Evolutionary conservation across 64 coral and sea anemone genomes (phyloP).

Genomic region (Montipora efflorescens): DNA sequence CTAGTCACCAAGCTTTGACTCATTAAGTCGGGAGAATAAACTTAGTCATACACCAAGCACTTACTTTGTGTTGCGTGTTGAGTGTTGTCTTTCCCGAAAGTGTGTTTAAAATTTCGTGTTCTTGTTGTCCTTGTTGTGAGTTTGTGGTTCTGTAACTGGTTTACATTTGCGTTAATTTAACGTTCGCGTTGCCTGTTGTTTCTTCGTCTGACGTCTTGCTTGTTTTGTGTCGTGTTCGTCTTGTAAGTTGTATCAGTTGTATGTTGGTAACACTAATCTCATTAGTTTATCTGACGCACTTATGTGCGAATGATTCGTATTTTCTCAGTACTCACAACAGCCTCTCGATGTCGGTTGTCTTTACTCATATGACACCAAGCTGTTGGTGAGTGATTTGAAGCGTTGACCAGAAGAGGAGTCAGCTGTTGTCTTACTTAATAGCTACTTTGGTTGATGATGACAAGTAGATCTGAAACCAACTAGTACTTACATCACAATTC

Average conservation of each 20-base stretch:
- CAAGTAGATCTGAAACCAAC: constrained; percentile 60
- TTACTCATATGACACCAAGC: constrained; percentile 79
- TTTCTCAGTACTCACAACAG: constrained; percentile 2
- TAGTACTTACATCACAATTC: no score
- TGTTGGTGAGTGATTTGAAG: constrained; percentile 38
- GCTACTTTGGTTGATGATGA: constrained; percentile 70
- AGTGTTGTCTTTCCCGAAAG: no score
- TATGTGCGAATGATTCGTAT: neutral
- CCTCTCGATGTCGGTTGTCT: constrained; percentile 52
- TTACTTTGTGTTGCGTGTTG: no score
- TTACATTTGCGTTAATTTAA: no score
- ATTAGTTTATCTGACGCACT: constrained; percentile 46
- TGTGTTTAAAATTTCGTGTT: neutral
- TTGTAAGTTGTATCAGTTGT: neutral
- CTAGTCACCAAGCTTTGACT: neutral
- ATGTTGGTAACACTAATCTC: neutral
- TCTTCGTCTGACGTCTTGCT: neutral
- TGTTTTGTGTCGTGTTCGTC: neutral
- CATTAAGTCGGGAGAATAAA: no score
- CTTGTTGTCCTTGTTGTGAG: neutral
- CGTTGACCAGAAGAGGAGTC: neutral
- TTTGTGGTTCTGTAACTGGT: neutral
- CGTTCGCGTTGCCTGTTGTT: neutral
- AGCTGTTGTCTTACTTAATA: neutral
- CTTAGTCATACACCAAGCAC: no score